Base-by-base conservation (phyloP, 2,888 invertebrate genomes). In the Parthenolecanium corni region DNA sequence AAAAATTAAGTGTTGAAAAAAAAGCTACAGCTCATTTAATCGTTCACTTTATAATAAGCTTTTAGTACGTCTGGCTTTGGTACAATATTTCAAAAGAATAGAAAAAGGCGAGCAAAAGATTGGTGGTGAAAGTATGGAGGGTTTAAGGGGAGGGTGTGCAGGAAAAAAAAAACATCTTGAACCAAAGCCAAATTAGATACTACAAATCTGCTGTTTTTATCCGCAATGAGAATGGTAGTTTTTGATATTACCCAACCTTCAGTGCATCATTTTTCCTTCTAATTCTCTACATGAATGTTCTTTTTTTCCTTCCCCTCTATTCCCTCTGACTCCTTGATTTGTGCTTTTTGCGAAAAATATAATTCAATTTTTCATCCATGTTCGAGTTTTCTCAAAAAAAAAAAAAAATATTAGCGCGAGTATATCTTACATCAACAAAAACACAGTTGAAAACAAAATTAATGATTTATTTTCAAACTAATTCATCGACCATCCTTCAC, bases 201-300 rank as follows among this genome's bases (percentile, higher is more conserved):
- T 58, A 58, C 47, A 58, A 58, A 58, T 58, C 58, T 58, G 58
- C 58, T 49, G 58, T 51, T 58, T 47, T 49, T 58, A 58, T 58
- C 58, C 49, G 25, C 49, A 58, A 36, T 58, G 58, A 58, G 58
- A 47, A 49, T 49, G 49, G 47, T 58, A 58, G 47, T 49, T 58
- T 58, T 49, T 49, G 49, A 38, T 47, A 53, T 53, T 38, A 58
- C 51, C 23, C 36, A 36, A 49, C 38, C 9, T 5, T 49, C 44
- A 57, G 46, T 36, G 31, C 38, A 14, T 16, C 36, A 38, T 36
- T 46, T 46, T 46, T 47, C 31, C 31, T 58, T 58, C 49, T 58
- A 49, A 58, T 58, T 58, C 58, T 49, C 58, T 23, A 38, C 38
- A 36, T 56, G 56, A 44, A 42, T 23, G 23, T 40, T 31, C 56